Evolutionary conservation across 2,888 invertebrate species (phyloP).

Genomic region (Cheilosia scutellata): DNA sequence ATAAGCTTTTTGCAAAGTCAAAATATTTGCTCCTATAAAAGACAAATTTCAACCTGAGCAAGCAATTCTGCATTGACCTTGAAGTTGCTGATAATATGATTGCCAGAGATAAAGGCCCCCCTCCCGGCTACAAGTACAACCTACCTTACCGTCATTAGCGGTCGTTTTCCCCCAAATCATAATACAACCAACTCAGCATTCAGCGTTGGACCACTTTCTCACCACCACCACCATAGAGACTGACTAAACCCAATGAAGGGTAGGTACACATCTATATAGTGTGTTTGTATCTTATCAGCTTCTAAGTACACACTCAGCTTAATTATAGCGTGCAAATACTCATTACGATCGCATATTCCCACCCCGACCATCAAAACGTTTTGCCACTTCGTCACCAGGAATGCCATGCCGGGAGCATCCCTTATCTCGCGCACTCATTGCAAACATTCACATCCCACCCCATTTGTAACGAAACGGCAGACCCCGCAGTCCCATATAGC

Average conservation of each 20-base stretch:
- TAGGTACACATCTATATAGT: constrained; percentile 13
- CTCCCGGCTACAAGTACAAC: not conserved
- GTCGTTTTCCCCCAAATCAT: constrained; percentile 9
- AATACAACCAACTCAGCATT: constrained; percentile 21
- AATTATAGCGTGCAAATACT: constrained; percentile 75
- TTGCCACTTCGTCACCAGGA: constrained; percentile 45
- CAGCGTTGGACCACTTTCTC: not conserved
- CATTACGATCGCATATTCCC: constrained; percentile 72
- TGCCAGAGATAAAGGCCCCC: not conserved
- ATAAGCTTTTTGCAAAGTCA: too few species aligned
- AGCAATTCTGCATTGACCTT: not conserved
- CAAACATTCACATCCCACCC: constrained; percentile 70
- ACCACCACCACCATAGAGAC: not conserved
- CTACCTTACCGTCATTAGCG: not conserved
- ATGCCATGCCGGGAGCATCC: constrained; percentile 58
- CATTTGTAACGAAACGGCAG: not conserved
- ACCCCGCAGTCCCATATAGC: not conserved
- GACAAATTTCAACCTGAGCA: too few species aligned
- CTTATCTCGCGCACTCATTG: constrained; percentile 74
- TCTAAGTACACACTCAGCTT: constrained; percentile 69
- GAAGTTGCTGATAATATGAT: not conserved
- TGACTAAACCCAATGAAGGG: not conserved
- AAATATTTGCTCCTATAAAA: not conserved
- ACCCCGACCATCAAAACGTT: constrained; percentile 51
- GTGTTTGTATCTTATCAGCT: constrained; percentile 66